Base-by-base conservation (phyloP, 2,888 invertebrate species). In the Cactoblastis cactorum region DNA sequence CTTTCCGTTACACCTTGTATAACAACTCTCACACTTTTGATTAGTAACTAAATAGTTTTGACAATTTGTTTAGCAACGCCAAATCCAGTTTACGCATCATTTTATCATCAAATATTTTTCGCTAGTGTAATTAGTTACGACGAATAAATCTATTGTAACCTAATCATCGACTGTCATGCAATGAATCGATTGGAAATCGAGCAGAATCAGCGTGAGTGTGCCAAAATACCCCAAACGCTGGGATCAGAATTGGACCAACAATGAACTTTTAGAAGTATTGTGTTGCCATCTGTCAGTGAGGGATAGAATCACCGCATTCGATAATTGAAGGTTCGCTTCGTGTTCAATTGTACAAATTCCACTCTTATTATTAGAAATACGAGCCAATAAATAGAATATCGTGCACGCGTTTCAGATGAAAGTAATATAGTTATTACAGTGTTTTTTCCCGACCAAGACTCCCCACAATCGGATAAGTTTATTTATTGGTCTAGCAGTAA, bases 401-500 rank as follows among this genome's bases (percentile, higher is more conserved):
- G 71, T 70, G 73, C 77, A 75, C 76, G 77, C 70, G 74, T 58
- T 52, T 53, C 52, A 57, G 53, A 51, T 67, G 67, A 63, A 63
- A 71, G 70, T 77, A 79, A 80, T 83, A 76, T 68, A 79, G 76
- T 76, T 78, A 79, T 84, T 83, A 82, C 71, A 65, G 71, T 68
- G 71, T 66, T 58, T 71, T 73, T 72, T 75, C 66, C 70, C 41
- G 52, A 50, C 52, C 53, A 39, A 52, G 43, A 49, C 57, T 68
- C 70, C 77, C 82, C 77, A 75, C 83, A 80, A 80, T 80, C 74
- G 69, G 69, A 73, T 79, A 71, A 78, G 74, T 82, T 84, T 87
- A 87, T 87, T 87, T 87, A 86, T 86, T 85, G 73, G 76, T 74
- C 57, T 69, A 74, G 77, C 71, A 80, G 78, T 84, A 81, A 82